These are phyloP conservation scores for Papilio xuthus DNA, from an alignment of 1,140 invertebrate species.

Conservation along the genomic window DNA sequence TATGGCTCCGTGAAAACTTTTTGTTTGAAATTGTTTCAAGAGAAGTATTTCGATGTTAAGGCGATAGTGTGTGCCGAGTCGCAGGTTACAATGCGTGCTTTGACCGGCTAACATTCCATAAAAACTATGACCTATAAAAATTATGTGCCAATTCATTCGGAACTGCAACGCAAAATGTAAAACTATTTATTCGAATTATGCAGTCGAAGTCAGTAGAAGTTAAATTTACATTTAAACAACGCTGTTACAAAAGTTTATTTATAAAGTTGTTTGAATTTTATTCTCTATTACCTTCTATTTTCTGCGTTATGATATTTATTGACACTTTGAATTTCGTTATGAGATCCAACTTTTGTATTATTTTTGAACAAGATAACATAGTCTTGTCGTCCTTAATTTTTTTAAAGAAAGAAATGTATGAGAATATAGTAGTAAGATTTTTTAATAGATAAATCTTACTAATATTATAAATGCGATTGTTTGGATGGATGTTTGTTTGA, in stretches of 20 bases:
- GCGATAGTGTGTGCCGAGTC: constrained; percentile 29
- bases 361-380: not conserved
- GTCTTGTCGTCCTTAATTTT: no score
- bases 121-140: constrained; percentile 33
- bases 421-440: no score
- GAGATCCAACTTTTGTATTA: not conserved
- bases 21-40: constrained; percentile 28
- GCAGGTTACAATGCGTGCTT: constrained; percentile 25
- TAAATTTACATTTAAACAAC: constrained; percentile 29
- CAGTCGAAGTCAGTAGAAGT: constrained; percentile 20
- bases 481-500: no score
- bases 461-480: no score
- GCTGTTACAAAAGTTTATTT: constrained; percentile 13
- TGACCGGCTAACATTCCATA: constrained; percentile 26
- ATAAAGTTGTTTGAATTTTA: constrained; percentile 23
- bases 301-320: not conserved
- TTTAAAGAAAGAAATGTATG: no score
- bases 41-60: constrained; percentile 26
- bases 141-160: constrained; percentile 28
- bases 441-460: no score
- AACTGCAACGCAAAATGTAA: constrained; percentile 20
- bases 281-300: constrained; percentile 6
- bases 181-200: constrained; percentile 33
- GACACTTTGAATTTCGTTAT: not conserved
- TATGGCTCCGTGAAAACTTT: constrained; percentile 21